Evolutionary conservation across 2,797 vertebrate genomes (phyloP).

Genomic region (Arnoldichthys spilopterus): DNA sequence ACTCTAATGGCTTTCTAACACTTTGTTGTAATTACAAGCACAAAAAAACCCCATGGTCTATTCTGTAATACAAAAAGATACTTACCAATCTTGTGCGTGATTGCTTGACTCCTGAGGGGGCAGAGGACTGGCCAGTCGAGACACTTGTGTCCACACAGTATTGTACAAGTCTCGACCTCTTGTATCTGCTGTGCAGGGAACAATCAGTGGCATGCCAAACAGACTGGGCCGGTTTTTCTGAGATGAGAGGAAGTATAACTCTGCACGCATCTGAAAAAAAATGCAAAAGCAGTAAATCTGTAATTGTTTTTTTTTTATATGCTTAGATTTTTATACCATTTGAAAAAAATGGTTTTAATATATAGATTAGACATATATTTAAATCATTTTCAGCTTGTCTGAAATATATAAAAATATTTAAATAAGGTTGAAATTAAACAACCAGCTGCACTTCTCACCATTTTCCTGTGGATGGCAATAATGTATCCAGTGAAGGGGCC

Average conservation of each 20-base stretch:
- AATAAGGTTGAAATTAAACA: neutral
- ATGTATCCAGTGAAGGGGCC: constrained; percentile 94
- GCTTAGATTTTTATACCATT: neutral
- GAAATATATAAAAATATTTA: neutral
- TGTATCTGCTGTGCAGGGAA: constrained; percentile 94
- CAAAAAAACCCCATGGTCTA: neutral
- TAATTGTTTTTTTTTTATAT: neutral
- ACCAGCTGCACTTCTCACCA: constrained; percentile 80
- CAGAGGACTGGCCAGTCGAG: constrained; percentile 93
- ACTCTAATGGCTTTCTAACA: too few species aligned
- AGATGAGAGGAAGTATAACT: constrained; percentile 95
- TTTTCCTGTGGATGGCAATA: constrained; percentile 97
- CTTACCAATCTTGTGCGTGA: constrained; percentile 97
- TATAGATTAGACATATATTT: neutral
- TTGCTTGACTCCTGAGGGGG: constrained; percentile 98
- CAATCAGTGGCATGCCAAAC: constrained; percentile 97
- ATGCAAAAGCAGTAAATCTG: neutral
- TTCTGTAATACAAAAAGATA: constrained; percentile 13
- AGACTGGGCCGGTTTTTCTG: constrained; percentile 98
- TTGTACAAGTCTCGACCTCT: constrained; percentile 94
- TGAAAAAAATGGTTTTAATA: neutral
- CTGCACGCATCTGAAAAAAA: constrained; percentile 89
- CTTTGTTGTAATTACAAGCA: too few species aligned
- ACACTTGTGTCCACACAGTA: constrained; percentile 96
- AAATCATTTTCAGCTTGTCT: neutral